A percentile compares a stretch with the other conserved stretches of the same genome.
Evolutionary conservation across 2,888 invertebrate genomes (phyloP).

Genomic region (Phasia obesa): DNA sequence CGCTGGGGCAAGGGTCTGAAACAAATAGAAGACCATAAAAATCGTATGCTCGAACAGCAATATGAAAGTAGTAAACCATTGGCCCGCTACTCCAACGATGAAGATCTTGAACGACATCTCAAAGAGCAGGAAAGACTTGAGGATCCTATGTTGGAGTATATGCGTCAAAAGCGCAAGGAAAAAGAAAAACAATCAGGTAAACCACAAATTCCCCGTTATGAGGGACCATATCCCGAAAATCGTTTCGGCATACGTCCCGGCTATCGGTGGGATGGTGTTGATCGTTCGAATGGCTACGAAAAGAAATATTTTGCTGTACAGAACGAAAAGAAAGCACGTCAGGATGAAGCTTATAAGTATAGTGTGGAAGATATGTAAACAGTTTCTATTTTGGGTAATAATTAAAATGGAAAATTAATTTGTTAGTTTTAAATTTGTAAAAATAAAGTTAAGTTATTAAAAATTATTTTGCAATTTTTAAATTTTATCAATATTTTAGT

Average conservation of each 20-base stretch:
- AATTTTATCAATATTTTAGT: not conserved
- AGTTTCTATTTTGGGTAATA: not conserved
- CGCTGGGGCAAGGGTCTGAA: slow-evolving; percentile 94
- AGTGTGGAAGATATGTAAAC: slow-evolving; percentile 95
- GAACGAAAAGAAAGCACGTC: slow-evolving; percentile 88
- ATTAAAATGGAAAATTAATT: too few species aligned
- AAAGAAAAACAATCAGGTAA: slow-evolving; percentile 82
- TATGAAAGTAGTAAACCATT: slow-evolving; percentile 95
- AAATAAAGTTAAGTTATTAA: not conserved
- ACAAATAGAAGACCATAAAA: slow-evolving; percentile 89
- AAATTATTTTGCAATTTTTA: not conserved
- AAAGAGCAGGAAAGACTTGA: slow-evolving; percentile 90
- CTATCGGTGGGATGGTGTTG: slow-evolving; percentile 99
- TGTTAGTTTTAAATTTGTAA: not conserved
- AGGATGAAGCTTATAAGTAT: slow-evolving; percentile 96
- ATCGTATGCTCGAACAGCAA: slow-evolving; percentile 87
- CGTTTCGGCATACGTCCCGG: slow-evolving; percentile 96
- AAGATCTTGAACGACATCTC: slow-evolving; percentile 91
- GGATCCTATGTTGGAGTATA: slow-evolving; percentile 97
- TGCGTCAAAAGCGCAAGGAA: slow-evolving; percentile 85
- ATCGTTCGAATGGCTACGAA: slow-evolving; percentile 98
- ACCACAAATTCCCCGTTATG: slow-evolving; percentile 87
- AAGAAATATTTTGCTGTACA: slow-evolving; percentile 91
- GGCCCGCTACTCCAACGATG: slow-evolving; percentile 94
- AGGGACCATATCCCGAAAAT: slow-evolving; percentile 94